These are phyloP conservation scores for Drosophila buzzatii DNA, from an alignment of 2,888 invertebrate genomes.

Conservation along the genomic window DNA sequence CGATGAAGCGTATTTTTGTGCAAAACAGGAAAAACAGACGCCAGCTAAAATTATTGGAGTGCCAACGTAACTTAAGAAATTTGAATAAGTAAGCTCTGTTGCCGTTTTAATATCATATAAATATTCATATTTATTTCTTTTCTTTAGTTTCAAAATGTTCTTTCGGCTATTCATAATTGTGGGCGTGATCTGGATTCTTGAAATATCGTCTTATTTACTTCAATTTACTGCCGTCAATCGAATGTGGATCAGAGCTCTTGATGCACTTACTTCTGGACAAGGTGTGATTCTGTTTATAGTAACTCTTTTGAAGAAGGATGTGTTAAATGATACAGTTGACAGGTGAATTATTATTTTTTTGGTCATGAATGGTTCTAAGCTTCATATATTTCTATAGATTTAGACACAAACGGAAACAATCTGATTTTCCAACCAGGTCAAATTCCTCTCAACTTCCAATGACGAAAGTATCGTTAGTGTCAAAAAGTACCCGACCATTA, in stretches of 20 bases:
- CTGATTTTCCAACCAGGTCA: not conserved
- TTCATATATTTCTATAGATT: conserved; percentile 10
- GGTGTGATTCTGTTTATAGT: conserved; percentile 64
- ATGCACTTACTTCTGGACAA: conserved; percentile 45
- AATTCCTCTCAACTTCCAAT: not conserved
- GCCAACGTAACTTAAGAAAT: conserved; percentile 26
- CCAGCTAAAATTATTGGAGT: conserved; percentile 33
- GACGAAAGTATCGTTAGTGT: conserved; percentile 3
- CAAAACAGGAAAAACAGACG: conserved; percentile 70
- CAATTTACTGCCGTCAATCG: not conserved
- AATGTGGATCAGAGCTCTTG: not conserved
- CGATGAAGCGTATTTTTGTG: conserved; percentile 70
- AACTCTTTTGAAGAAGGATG: conserved; percentile 56
- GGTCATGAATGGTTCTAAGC: not conserved
- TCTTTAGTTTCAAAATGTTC: conserved; percentile 90
- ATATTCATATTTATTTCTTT: too few species aligned
- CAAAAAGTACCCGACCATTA: not conserved
- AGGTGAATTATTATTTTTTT: conserved; percentile 42
- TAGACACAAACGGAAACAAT: not conserved
- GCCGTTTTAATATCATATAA: too few species aligned
- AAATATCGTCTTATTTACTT: conserved; percentile 89
- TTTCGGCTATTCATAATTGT: conserved; percentile 92
- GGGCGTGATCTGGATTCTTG: conserved; percentile 93
- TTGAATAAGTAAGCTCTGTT: conserved; percentile 34
- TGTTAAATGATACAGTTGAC: conserved; percentile 34